A percentile compares a stretch with the other conserved stretches of the same genome.
phyloP scores from a whole-genome alignment of 2,888 invertebrate species.

The Hylaea fasciaria region DNA sequence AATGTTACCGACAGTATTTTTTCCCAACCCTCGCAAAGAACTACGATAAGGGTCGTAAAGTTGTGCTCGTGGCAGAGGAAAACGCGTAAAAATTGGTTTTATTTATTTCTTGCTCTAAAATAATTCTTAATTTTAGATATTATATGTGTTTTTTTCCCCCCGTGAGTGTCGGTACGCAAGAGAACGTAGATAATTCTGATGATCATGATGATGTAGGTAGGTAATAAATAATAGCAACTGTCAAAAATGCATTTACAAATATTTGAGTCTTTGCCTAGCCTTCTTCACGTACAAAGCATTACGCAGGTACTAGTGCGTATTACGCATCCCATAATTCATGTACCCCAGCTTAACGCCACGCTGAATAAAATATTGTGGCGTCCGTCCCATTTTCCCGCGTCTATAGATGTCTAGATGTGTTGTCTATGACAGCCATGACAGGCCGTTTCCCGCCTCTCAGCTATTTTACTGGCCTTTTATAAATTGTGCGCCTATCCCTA shows the following conservation, averaged over 20 bases:
- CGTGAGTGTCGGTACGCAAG: too few species aligned
- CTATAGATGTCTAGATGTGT: constrained; percentile 69
- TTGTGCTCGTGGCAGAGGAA: constrained; percentile 51
- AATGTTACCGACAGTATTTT: constrained; percentile 78
- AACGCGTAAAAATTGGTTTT: constrained; percentile 18
- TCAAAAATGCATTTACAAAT: too few species aligned
- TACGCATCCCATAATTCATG: constrained; percentile 22
- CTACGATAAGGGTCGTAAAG: constrained; percentile 57
- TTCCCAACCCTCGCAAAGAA: constrained; percentile 68
- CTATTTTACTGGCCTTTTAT: constrained; percentile 75
- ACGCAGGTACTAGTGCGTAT: constrained; percentile 1
- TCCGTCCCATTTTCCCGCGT: constrained; percentile 65
- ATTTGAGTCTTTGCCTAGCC: too few species aligned
- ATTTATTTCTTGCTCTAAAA: constrained; percentile 14
- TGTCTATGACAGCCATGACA: constrained; percentile 76
- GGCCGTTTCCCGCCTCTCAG: constrained; percentile 78
- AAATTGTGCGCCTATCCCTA: constrained; percentile 76
- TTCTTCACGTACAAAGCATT: not conserved
- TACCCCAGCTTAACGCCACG: constrained; percentile 43
- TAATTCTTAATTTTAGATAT: too few species aligned
- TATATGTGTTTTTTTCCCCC: too few species aligned
- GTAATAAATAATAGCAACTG: too few species aligned
- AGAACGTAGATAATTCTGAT: too few species aligned
- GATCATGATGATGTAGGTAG: too few species aligned
- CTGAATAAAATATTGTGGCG: constrained; percentile 78